Conservation (phyloP, 2,113 vertebrate genomes). For the Pollimyrus isidori region DNA sequence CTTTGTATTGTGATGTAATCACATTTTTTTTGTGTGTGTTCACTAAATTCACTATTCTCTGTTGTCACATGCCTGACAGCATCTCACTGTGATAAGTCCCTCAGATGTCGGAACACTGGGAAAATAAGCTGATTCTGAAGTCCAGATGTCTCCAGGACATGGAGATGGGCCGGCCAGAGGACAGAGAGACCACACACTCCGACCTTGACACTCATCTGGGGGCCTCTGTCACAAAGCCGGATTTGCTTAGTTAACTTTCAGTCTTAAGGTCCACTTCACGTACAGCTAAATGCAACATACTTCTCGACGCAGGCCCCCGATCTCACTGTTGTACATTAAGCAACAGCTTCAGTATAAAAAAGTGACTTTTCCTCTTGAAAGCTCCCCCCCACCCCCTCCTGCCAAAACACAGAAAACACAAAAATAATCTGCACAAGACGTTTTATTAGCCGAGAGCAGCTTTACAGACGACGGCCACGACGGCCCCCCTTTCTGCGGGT, state of each 20-base stretch:
- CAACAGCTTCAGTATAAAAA: not conserved
- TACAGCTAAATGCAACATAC: not conserved
- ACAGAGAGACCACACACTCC: not conserved
- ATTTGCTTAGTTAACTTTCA: not conserved
- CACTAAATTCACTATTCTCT: not conserved
- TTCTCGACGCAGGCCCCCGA: not conserved
- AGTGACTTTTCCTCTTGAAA: not conserved
- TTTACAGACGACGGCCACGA: slow-evolving; percentile 90
- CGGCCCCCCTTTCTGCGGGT: slow-evolving; percentile 97
- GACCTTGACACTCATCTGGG: not conserved
- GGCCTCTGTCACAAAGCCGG: not conserved
- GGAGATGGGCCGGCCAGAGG: not conserved
- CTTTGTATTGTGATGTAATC: not conserved
- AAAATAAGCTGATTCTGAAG: not conserved
- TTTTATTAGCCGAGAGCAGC: slow-evolving; percentile 67
- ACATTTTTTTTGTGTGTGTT: not conserved
- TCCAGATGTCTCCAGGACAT: not conserved
- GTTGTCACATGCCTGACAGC: not conserved
- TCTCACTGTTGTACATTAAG: not conserved
- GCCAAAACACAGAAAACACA: not conserved
- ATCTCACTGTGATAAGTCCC: not conserved
- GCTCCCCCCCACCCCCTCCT: not conserved
- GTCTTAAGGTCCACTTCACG: not conserved
- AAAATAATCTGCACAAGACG: slow-evolving; percentile 21
- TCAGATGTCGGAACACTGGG: not conserved